Evolutionary conservation across 2,113 vertebrate species (phyloP).

Genomic region (Crotophaga sulcirostris): DNA sequence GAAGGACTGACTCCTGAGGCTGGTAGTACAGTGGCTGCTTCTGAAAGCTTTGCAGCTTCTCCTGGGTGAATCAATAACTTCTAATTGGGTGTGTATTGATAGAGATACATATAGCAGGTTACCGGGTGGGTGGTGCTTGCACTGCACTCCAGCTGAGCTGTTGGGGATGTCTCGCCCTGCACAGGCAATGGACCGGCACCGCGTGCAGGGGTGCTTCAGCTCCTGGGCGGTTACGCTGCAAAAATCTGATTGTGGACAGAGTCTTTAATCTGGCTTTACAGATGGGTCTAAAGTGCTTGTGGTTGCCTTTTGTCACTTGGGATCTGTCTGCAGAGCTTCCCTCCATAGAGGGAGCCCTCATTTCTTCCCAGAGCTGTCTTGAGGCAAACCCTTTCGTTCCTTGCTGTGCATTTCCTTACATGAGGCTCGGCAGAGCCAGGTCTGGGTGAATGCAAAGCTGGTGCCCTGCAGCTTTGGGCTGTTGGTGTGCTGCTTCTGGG

Average conservation of each 20-base stretch:
- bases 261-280: background rate
- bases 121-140: background rate
- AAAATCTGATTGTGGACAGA: background rate
- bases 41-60: background rate
- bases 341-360: background rate
- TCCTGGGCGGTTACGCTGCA: background rate
- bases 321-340: background rate
- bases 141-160: background rate
- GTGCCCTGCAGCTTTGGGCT: background rate
- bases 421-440: background rate
- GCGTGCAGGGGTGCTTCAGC: fast-evolving
- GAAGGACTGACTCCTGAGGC: background rate
- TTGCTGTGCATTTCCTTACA: background rate
- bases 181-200: background rate
- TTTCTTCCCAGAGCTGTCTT: background rate
- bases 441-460: background rate
- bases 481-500: background rate
- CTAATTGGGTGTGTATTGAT: background rate
- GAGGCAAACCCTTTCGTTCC: background rate
- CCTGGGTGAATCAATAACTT: background rate
- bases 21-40: background rate
- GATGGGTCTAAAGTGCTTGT: background rate
- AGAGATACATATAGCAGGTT: background rate
- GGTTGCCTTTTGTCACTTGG: background rate
- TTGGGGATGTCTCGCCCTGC: background rate